Conservation (phyloP, 2,113 vertebrate species). For the Tor tambroides region DNA sequence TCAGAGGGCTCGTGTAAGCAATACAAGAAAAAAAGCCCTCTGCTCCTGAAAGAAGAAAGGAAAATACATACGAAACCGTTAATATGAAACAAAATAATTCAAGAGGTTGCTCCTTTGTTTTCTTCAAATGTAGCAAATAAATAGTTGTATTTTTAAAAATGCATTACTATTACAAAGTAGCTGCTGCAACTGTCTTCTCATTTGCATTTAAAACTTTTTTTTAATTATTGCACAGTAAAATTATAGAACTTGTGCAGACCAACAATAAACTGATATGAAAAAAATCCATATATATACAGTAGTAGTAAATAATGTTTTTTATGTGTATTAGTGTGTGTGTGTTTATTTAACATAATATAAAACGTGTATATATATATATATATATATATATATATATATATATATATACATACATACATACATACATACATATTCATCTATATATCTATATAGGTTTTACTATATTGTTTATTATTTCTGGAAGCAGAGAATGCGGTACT, state of each 20-base stretch:
- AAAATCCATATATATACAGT: too few relatives aligned
- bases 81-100: slow-evolving; percentile 77
- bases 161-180: background rate
- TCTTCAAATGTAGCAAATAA: slow-evolving; percentile 47
- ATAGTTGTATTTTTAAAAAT: background rate
- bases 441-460: too few relatives aligned
- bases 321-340: too few relatives aligned
- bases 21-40: slow-evolving; percentile 58
- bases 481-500: slow-evolving; percentile 49
- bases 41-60: slow-evolving; percentile 58
- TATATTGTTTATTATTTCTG: background rate
- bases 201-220: background rate
- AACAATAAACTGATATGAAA: too few relatives aligned
- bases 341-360: too few relatives aligned
- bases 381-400: too few relatives aligned
- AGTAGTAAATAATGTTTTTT: too few relatives aligned
- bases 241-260: too few relatives aligned
- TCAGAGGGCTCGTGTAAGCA: slow-evolving; percentile 55
- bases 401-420: too few relatives aligned
- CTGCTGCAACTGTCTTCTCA: background rate
- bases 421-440: too few relatives aligned
- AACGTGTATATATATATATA: too few relatives aligned
- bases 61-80: slow-evolving; percentile 64
- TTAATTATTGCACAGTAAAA: too few relatives aligned
- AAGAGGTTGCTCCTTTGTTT: slow-evolving; percentile 69